Percentiles rank a stretch among this genome's conserved stretches.
These are phyloP conservation scores for Lepus townsendii DNA, from an alignment of 2,797 vertebrate species.

Conservation along the genomic window DNA sequence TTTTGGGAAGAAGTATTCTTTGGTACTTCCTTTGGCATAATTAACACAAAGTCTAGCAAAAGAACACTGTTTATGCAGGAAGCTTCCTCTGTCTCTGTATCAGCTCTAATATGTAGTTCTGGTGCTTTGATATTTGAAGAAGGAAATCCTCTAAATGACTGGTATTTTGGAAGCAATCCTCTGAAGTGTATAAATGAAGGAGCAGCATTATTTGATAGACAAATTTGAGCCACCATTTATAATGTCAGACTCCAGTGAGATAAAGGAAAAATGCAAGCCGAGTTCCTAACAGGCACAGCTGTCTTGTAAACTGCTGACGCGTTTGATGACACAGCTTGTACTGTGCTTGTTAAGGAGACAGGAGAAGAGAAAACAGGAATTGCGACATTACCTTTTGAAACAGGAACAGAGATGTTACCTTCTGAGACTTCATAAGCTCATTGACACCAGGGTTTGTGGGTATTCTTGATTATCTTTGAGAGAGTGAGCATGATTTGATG, in stretches of 20 bases:
- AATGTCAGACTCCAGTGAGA: neutral
- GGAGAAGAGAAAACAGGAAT: neutral
- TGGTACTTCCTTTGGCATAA: neutral
- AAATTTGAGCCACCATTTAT: neutral
- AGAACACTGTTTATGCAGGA: slow-evolving; percentile 11
- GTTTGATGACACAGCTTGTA: neutral
- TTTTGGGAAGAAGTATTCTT: slow-evolving; percentile 33
- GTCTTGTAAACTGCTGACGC: slow-evolving; percentile 28
- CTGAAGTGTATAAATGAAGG: slow-evolving; percentile 1
- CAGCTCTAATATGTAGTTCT: neutral
- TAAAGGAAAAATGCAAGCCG: slow-evolving; percentile 1
- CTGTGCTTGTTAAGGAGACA: slow-evolving; percentile 43
- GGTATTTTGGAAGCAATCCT: slow-evolving; percentile 43
- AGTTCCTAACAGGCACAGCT: neutral
- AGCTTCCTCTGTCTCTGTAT: neutral
- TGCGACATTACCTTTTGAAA: neutral
- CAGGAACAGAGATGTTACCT: neutral
- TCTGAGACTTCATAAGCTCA: neutral
- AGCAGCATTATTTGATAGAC: neutral
- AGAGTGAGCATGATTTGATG: neutral
- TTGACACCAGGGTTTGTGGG: slow-evolving; percentile 30
- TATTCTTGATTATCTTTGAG: slow-evolving; percentile 29
- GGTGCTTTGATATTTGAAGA: slow-evolving; percentile 31
- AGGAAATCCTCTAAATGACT: neutral
- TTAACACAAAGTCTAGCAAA: neutral